Conservation (phyloP, 37 sponge, comb jelly and placozoan species). For the Ephydatia muelleri region DNA sequence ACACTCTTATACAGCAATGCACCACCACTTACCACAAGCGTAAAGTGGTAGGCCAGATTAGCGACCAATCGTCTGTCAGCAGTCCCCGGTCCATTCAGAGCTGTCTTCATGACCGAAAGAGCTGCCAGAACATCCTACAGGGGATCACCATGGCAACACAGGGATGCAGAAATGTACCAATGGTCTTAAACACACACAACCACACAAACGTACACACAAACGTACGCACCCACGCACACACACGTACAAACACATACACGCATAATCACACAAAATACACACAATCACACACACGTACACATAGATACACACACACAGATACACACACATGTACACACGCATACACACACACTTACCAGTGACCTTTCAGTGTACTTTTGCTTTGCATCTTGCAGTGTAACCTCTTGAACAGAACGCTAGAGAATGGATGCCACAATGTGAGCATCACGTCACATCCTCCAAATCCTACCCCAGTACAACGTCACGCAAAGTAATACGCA, state of each 20-base stretch:
- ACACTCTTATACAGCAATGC: too few species aligned
- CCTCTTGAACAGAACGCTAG: constrained; percentile 8
- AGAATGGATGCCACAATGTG: neutral
- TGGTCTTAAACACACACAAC: neutral
- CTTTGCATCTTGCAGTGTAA: constrained; percentile 3
- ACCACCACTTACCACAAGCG: constrained; percentile 19
- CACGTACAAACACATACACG: constrained; percentile 12
- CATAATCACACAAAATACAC: neutral
- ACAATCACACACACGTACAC: neutral
- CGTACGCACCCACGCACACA: neutral
- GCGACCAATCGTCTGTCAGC: constrained; percentile 63
- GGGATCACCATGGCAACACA: neutral
- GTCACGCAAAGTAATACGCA: neutral
- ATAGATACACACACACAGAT: neutral
- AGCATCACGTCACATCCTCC: neutral
- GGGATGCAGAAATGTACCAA: too few species aligned
- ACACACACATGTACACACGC: neutral
- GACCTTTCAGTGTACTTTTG: constrained; percentile 66
- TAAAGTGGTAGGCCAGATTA: constrained; percentile 67
- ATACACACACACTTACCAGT: constrained; percentile 53
- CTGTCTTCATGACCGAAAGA: constrained; percentile 55
- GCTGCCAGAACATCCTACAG: constrained; percentile 79
- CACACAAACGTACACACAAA: neutral
- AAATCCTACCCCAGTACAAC: neutral
- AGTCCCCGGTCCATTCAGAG: constrained; percentile 86